Evolutionary conservation across 1,140 invertebrate species (phyloP).

Genomic region (Drosophila melanogaster): DNA sequence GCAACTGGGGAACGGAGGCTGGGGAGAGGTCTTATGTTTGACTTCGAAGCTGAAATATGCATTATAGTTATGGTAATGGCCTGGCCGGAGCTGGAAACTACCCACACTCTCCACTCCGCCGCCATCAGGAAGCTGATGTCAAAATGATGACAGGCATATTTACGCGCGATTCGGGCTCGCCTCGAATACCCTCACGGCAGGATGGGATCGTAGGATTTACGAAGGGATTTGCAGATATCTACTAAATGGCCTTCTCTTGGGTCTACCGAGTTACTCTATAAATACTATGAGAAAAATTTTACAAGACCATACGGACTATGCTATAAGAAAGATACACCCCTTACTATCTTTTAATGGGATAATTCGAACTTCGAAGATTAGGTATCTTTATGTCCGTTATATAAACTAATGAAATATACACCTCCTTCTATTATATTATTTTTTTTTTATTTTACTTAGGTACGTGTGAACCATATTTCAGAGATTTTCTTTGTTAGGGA

Average conservation of each 20-base stretch:
- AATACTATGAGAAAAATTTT: too few species aligned
- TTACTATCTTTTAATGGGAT: too few species aligned
- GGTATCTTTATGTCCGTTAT: too few species aligned
- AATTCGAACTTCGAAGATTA: too few species aligned
- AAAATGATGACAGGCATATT: constrained; percentile 83
- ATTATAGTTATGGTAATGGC: constrained; percentile 83
- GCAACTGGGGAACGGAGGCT: too few species aligned
- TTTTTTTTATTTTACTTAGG: too few species aligned
- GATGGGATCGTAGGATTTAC: background rate
- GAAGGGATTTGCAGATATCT: background rate
- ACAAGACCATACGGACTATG: too few species aligned
- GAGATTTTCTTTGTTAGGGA: background rate
- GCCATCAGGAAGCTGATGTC: constrained; percentile 65
- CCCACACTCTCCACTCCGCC: constrained; percentile 32
- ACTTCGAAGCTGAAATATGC: constrained; percentile 80
- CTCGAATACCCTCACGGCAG: constrained; percentile 12
- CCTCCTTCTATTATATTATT: background rate
- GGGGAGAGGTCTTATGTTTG: constrained; percentile 33
- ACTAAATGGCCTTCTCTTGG: too few species aligned
- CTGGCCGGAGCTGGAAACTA: constrained; percentile 52
- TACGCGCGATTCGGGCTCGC: constrained; percentile 64
- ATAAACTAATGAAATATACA: too few species aligned
- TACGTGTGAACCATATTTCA: too few species aligned
- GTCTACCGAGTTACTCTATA: background rate
- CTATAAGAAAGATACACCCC: background rate